Conservation (phyloP, 2,113 vertebrate genomes). For the Heterotis niloticus region DNA sequence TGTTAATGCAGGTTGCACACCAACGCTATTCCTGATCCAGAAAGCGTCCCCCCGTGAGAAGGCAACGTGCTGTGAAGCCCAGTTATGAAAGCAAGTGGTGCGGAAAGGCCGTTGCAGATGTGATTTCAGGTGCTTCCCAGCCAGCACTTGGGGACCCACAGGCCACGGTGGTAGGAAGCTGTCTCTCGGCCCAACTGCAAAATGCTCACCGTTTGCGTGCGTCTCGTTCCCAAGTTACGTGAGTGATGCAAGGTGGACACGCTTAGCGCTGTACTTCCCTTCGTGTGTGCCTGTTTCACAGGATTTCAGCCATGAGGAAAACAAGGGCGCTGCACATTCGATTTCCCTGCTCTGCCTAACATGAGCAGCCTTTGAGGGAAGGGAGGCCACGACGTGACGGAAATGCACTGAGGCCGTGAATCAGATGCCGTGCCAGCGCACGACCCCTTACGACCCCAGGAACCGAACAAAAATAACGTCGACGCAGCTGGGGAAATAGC, state of each 20-base stretch:
- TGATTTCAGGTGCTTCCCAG: not conserved
- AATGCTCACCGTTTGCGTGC: not conserved
- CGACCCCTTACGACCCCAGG: not conserved
- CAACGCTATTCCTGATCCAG: too few relatives aligned
- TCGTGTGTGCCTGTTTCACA: not conserved
- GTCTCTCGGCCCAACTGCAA: not conserved
- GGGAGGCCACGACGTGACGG: not conserved
- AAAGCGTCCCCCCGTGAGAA: too few relatives aligned
- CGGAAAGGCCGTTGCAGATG: not conserved
- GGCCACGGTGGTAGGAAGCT: not conserved
- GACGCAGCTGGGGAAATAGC: not conserved
- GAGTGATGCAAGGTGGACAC: too few relatives aligned
- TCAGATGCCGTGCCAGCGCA: not conserved
- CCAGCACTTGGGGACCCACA: not conserved
- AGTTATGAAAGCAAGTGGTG: not conserved
- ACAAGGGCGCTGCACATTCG: not conserved
- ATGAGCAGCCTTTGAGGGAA: not conserved
- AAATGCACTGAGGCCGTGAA: slow-evolving; percentile 4
- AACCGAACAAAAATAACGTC: not conserved
- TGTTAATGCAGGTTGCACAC: too few relatives aligned
- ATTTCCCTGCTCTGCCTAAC: not conserved
- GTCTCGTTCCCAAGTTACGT: not conserved
- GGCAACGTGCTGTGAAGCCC: too few relatives aligned
- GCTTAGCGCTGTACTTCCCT: not conserved
- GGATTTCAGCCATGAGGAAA: not conserved